Conservation (phyloP, 1,140 invertebrate species). For the Armadillidium nasatum region DNA sequence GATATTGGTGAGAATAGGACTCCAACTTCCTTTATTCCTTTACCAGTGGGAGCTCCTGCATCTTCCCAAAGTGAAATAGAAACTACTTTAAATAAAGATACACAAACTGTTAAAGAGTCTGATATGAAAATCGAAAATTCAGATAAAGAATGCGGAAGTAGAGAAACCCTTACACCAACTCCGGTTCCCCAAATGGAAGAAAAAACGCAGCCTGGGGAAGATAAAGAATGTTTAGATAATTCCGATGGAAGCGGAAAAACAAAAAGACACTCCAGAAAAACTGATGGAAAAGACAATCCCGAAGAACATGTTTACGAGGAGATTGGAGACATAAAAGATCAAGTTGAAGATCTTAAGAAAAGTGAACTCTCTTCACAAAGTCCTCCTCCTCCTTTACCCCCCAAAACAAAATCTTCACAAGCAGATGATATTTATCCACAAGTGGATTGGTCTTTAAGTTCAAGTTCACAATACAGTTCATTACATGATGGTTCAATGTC, state of each 20-base stretch:
- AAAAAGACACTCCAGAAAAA: not conserved
- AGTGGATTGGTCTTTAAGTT: conserved; percentile 28
- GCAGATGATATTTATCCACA: conserved; percentile 30
- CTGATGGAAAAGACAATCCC: conserved; percentile 24
- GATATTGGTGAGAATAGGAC: too few species aligned
- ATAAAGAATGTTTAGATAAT: not conserved
- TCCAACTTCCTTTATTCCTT: too few species aligned
- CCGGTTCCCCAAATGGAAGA: not conserved
- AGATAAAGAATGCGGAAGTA: not conserved
- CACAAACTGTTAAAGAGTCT: too few species aligned
- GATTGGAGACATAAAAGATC: conserved; percentile 38
- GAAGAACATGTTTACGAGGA: conserved; percentile 44
- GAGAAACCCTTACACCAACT: not conserved
- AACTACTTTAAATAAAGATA: too few species aligned
- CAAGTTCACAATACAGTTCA: conserved; percentile 25
- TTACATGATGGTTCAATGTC: conserved; percentile 31
- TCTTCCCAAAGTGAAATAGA: not conserved
- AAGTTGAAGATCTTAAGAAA: conserved; percentile 36
- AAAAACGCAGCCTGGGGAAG: not conserved
- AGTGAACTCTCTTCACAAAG: conserved; percentile 29
- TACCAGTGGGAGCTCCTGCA: not conserved
- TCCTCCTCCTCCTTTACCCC: conserved; percentile 38
- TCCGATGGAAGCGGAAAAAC: not conserved
- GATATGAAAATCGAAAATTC: not conserved
- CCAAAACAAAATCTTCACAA: conserved; percentile 29